Base-by-base conservation (phyloP, 2,888 invertebrate genomes). In the Drosophila ustulata region DNA sequence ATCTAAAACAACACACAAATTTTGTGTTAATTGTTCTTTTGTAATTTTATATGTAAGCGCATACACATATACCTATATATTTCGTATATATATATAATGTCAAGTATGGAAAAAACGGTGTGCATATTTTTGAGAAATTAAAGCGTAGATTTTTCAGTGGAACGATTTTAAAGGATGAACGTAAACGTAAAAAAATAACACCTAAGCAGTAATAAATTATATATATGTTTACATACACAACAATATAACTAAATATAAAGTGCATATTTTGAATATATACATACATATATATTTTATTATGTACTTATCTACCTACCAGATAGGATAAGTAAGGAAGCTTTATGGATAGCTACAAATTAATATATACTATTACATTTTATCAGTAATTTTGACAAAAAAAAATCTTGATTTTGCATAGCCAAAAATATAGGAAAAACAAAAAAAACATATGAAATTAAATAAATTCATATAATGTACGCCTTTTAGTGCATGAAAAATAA, bases 111-210 rank as follows among this genome's bases (percentile, higher is more conserved):
- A 46, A 25, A 8, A 32, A 28, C 34, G 55, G 74, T 68, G 58
- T 66, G 74, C 71, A 79, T 88, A 83, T 88, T 83, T 83, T 88
- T 83, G 83, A 88, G 81, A 86, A 66, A 73, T 72, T 66, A 72
- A 66, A 52, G 34, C 49, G 66, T 50, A 71, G 4, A 86, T 82
- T 82, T 82, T 77, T 86, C 70, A 68, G 78, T 72, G 59, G 71
- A 73, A 86, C 67, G 63, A 75, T 86, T 84, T 81, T 82, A 71
- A 57, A 28, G 46, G 39, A 41, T 6, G 13, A 41, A 41, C 39
- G 4, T 37, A 37, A 37, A 37, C 11, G 34, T 34, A n/a, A 18
- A 41, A 41, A 39, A 18, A 30, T 41, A 78, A 51, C 52, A 66
- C 65, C 84, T 86, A 66, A 61, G 74, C 49, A 32, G 32, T 43